Evolutionary conservation across 2,888 invertebrate species (phyloP).

Genomic region (Dermolepida albohirtum): DNA sequence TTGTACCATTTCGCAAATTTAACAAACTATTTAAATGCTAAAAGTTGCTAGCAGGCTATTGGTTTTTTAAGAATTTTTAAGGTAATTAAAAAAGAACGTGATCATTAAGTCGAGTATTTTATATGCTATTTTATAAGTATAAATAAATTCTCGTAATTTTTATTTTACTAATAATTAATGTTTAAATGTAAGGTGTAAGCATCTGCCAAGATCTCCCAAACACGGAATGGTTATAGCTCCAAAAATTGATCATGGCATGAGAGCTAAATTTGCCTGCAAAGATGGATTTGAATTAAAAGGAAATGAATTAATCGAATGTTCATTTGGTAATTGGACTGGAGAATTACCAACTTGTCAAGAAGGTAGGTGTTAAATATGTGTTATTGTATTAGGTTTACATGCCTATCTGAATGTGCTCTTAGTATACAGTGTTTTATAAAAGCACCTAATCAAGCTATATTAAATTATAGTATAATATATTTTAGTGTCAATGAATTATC

Average conservation of each 20-base stretch:
- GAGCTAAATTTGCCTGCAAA: constrained; percentile 92
- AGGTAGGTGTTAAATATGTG: constrained; percentile 69
- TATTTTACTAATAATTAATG: neutral
- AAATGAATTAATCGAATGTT: constrained; percentile 81
- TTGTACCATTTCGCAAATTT: too few relatives aligned
- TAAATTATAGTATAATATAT: too few relatives aligned
- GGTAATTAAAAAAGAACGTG: too few relatives aligned
- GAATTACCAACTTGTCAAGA: constrained; percentile 88
- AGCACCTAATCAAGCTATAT: too few relatives aligned
- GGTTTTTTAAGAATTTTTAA: too few relatives aligned
- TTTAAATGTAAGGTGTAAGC: constrained; percentile 58
- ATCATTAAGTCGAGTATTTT: neutral
- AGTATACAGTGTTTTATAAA: too few relatives aligned
- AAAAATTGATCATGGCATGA: constrained; percentile 97
- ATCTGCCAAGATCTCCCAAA: constrained; percentile 74
- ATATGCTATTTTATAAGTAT: neutral
- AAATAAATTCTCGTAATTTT: neutral
- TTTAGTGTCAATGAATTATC: too few relatives aligned
- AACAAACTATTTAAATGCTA: too few relatives aligned
- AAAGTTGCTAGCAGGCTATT: too few relatives aligned
- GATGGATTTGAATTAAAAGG: constrained; percentile 90
- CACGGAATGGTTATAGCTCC: constrained; percentile 97
- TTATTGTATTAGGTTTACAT: too few relatives aligned
- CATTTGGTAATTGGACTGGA: constrained; percentile 95
- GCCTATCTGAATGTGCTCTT: too few relatives aligned